Conservation (phyloP, 1,140 invertebrate genomes). For the Phthorimaea operculella region DNA sequence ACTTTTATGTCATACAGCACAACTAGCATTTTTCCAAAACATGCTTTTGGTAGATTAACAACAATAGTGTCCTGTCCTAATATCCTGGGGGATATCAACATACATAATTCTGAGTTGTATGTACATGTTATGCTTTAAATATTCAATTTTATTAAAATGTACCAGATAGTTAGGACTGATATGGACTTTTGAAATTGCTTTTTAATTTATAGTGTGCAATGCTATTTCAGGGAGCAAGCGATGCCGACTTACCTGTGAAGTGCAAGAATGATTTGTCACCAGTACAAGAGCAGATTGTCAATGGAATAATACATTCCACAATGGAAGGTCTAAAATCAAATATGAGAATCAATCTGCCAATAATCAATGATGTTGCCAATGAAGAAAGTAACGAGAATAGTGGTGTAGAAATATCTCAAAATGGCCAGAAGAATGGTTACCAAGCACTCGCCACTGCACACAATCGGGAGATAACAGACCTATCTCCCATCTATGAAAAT, state of each 20-base stretch:
- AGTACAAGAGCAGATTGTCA: conserved; percentile 58
- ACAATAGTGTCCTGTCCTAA: too few relatives aligned
- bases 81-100: too few relatives aligned
- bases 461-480: conserved; percentile 60
- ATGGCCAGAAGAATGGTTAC: conserved; percentile 54
- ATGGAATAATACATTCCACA: conserved; percentile 57
- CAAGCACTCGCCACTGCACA: conserved; percentile 47
- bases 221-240: conserved; percentile 38
- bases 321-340: conserved; percentile 66
- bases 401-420: conserved; percentile 26
- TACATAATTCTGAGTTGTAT: too few relatives aligned
- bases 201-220: conserved; percentile 11
- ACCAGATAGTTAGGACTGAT: too few relatives aligned
- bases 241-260: conserved; percentile 53
- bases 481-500: conserved; percentile 67
- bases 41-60: too few relatives aligned
- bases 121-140: too few relatives aligned
- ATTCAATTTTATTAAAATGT: too few relatives aligned
- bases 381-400: conserved; percentile 50
- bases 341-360: conserved; percentile 64
- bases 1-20: too few relatives aligned
- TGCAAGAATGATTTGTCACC: conserved; percentile 59
- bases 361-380: conserved; percentile 62
- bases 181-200: neutral
- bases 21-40: too few relatives aligned